Base-by-base conservation (phyloP, 2,888 invertebrate species). In the Lysandra bellargus region DNA sequence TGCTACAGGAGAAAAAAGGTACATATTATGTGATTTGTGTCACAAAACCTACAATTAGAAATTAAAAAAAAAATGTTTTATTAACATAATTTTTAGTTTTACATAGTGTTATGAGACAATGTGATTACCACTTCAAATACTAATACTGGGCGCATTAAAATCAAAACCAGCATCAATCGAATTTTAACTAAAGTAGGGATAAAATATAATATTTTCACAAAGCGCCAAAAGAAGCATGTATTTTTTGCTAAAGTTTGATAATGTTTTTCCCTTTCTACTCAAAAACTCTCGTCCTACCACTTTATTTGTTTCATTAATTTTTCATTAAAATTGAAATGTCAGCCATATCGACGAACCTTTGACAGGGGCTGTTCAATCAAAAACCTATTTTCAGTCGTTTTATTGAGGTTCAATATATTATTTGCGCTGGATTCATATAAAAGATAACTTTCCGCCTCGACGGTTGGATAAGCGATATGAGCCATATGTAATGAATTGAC, bases 361-460 rank as follows among this genome's bases (percentile, higher is more conserved):
- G 17, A 37, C 76, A 53, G 14, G 30, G 33, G 12, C 33, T 76
- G 76, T 76, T 57, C 30, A 1, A 57, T 53, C 76, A 57, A 76
- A 49, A 76, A 76, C 53, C 44, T 76, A 57, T 76, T 57, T 76
- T 76, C 33, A 57, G 76, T 57, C 76, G 53, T 53, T 76, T 76
- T 33, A 76, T 76, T 76, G 23, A 49, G 53, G 53, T 57, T 37
- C 57, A 76, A 76, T 76, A 76, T 76, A 76, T 76, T 76, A 57
- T 57, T 57, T 57, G 57, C 57, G 17, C 53, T 53, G 30, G 76
- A 76, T 76, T 57, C 57, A 33, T 76, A 57, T 76, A 17, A 57
- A 57, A 76, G 76, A 76, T 76, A 76, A 76, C 76, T 57, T 76
- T 76, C 33, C 53, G 33, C 76, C 76, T 53, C 74, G 40, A 44